Conservation (phyloP, 2,888 invertebrate genomes). For the Zhuqinia jingwanae region DNA sequence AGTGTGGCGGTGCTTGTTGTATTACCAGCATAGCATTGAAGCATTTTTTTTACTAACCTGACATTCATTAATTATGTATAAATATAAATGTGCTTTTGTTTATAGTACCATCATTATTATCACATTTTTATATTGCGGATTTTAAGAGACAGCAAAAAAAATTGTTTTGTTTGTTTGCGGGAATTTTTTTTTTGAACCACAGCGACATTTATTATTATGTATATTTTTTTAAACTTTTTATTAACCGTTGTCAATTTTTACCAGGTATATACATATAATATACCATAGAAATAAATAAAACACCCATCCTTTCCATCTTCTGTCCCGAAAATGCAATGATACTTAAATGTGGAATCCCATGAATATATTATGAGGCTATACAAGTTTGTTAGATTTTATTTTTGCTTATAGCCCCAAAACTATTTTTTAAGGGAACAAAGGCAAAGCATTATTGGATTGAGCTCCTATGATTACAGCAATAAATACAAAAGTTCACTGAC, state of each 20-base stretch:
- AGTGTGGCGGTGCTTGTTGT: conserved; percentile 31
- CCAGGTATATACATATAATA: not conserved
- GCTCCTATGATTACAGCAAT: not conserved
- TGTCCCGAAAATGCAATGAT: conserved; percentile 1
- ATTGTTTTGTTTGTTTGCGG: too few relatives aligned
- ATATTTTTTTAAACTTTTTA: too few relatives aligned
- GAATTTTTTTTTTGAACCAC: too few relatives aligned
- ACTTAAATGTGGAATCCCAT: conserved; percentile 14
- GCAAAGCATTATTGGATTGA: not conserved
- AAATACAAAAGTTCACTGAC: conserved; percentile 25
- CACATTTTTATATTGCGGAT: too few relatives aligned
- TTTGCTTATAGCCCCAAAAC: too few relatives aligned
- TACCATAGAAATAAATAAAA: conserved; percentile 9
- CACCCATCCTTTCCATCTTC: not conserved
- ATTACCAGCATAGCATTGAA: not conserved
- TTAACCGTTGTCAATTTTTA: too few relatives aligned
- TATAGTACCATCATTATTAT: conserved; percentile 25
- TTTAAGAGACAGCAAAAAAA: too few relatives aligned
- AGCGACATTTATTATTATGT: too few relatives aligned
- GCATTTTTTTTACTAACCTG: conserved; percentile 27
- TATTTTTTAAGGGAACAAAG: too few relatives aligned
- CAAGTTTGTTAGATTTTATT: not conserved
- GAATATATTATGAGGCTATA: conserved; percentile 21
- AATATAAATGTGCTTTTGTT: conserved; percentile 26
- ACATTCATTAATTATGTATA: conserved; percentile 54